Conservation (phyloP, 2,888 invertebrate genomes). For the Lathronympha strigana region DNA sequence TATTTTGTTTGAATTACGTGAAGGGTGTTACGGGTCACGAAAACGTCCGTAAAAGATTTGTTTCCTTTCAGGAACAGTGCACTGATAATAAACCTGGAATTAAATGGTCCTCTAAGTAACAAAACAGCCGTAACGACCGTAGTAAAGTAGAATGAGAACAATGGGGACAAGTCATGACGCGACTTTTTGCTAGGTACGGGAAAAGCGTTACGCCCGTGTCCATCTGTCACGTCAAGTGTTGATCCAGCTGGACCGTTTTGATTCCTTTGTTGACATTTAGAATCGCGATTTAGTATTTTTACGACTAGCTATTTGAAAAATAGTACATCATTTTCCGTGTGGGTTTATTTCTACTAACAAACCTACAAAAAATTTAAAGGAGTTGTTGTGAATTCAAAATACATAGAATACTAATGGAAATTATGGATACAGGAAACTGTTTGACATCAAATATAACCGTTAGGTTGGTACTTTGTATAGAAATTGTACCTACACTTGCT, state of each 20-base stretch:
- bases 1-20: conserved; percentile 20
- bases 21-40: conserved; percentile 14
- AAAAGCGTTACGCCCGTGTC: conserved; percentile 14
- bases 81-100: conserved; percentile 39
- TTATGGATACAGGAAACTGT: no score
- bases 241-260: conserved; percentile 13
- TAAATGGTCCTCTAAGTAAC: conserved; percentile 38
- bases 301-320: no score
- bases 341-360: no score
- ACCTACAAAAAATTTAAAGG: no score
- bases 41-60: conserved; percentile 36
- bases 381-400: no score
- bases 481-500: no score
- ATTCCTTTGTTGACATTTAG: conserved; percentile 17
- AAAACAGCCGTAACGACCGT: conserved; percentile 35
- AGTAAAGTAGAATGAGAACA: conserved; percentile 33
- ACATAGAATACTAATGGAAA: no score
- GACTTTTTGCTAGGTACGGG: conserved; percentile 28
- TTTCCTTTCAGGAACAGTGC: conserved; percentile 33
- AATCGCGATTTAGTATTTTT: neutral
- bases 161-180: conserved; percentile 33
- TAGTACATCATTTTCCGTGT: no score
- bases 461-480: no score
- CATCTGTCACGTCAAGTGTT: conserved; percentile 32
- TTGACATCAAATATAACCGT: no score